Base-by-base conservation (phyloP, 2,888 invertebrate genomes). In the Papilio gigon region DNA sequence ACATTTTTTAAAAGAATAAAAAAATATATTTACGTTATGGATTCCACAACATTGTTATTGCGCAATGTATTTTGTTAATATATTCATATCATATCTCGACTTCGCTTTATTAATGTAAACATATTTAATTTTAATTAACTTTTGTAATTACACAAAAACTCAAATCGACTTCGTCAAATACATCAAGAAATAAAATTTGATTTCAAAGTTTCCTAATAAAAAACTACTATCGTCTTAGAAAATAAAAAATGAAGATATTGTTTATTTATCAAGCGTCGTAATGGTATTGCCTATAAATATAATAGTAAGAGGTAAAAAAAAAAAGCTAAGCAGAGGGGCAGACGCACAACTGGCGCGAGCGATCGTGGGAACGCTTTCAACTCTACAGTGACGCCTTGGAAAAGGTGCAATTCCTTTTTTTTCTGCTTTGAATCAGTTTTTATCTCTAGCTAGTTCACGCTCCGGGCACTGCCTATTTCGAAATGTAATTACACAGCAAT, bases 281-380 rank as follows among this genome's bases (percentile, higher is more conserved):
- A 72, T 72, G 68, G 70, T 71, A 73, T 72, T 73, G 74, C 72
- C 72, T 72, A 75, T 76, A 77, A 74, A 77, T 75, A 77, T 77
- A 81, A 85, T 83, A 76, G 81, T 80, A 75, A 83, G 83, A 84
- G 84, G 85, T 84, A 86, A 84, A 80, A 80, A 83, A 80, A 83
- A 81, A 80, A 84, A 25, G 30, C 11, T 47, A 81, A 77, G 80
- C 81, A 79, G 82, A 85, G 85, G 89, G 88, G 85, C 84, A 88
- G 87, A 86, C 83, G 85, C 82, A 81, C 92, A 92, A 92, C 91
- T 92, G 90, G 89, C 92, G 91, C 88, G 87, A 85, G 87, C 87
- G 87, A 90, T 83, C 92, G 92, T 92, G 92, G 92, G 92, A 92
- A 92, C 88, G 86, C 87, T 88, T 84, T 87, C 86, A 87, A 89